Conservation (phyloP, 2,797 vertebrate species). For the Dendrocincla fuliginosa region DNA sequence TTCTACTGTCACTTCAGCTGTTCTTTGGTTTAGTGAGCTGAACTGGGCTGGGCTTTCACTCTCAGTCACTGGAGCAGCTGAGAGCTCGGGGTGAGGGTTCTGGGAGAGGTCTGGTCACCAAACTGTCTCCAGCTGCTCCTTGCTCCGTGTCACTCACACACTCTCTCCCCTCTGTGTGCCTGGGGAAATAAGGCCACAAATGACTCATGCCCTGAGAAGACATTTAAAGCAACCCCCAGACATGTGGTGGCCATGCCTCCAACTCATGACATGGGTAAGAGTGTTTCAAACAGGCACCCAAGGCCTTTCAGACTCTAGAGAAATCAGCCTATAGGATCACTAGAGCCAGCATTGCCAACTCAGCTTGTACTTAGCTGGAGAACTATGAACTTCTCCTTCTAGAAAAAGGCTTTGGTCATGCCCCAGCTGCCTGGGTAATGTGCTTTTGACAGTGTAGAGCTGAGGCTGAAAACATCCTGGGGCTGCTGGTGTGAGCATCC, state of each 20-base stretch:
- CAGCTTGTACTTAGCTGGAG: not conserved
- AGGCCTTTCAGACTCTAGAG: not conserved
- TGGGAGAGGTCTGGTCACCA: not conserved
- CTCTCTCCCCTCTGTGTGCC: not conserved
- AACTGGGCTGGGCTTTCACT: not conserved
- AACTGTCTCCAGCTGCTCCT: not conserved
- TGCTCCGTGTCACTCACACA: not conserved
- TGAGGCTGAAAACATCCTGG: not conserved
- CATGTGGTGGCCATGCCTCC: rapidly evolving
- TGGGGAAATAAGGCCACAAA: not conserved
- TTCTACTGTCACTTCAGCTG: not conserved
- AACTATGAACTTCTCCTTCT: not conserved
- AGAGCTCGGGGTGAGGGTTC: not conserved
- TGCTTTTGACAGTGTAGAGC: not conserved
- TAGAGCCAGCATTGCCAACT: not conserved
- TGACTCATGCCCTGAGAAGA: not conserved
- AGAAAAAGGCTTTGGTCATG: not conserved
- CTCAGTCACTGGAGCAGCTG: not conserved
- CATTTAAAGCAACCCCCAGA: not conserved
- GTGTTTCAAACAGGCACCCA: not conserved
- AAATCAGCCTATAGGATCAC: not conserved
- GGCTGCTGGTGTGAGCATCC: not conserved
- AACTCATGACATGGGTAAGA: not conserved
- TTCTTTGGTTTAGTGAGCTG: not conserved
- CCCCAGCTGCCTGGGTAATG: not conserved